A percentile compares a stretch with the other conserved stretches of the same genome.
These are phyloP conservation scores for Heliconius nattereri DNA, from an alignment of 1,140 invertebrate species.

Conservation along the genomic window DNA sequence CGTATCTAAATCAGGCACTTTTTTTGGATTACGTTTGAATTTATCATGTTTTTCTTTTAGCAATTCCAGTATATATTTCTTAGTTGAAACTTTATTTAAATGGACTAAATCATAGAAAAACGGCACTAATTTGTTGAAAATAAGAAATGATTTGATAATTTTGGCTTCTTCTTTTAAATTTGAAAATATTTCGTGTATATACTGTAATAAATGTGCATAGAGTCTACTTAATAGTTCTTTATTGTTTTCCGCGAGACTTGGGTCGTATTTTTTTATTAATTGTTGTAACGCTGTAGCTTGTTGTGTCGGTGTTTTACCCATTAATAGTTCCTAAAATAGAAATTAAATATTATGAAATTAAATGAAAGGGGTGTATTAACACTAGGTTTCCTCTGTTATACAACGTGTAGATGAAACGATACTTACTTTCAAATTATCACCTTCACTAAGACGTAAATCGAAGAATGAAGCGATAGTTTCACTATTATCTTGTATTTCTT, in stretches of 20 bases:
- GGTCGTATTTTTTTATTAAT: conserved; percentile 93
- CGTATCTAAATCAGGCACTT: conserved; percentile 87
- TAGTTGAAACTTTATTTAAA: conserved; percentile 85
- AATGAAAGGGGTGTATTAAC: not conserved
- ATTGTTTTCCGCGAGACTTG: conserved; percentile 87
- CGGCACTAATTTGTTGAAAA: conserved; percentile 84
- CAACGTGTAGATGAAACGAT: not conserved
- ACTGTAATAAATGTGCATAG: conserved; percentile 88
- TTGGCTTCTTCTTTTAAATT: conserved; percentile 75
- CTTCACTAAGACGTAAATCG: conserved; percentile 56
- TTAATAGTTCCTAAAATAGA: conserved; percentile 81
- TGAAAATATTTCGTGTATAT: conserved; percentile 85
- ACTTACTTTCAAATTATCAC: conserved; percentile 60
- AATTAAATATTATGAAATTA: not conserved
- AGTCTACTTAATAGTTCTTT: conserved; percentile 88
- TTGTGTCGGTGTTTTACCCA: conserved; percentile 82
- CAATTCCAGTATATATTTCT: conserved; percentile 84
- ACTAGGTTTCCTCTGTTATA: not conserved
- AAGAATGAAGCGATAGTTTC: conserved; percentile 56
- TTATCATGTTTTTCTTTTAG: conserved; percentile 88
- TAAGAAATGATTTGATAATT: conserved; percentile 82
- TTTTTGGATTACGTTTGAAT: conserved; percentile 84
- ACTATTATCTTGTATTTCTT: conserved; percentile 46
- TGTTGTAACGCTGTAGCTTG: conserved; percentile 88
- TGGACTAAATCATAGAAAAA: conserved; percentile 89